Evolutionary conservation across 64 coral and sea anemone species (phyloP).

Genomic region (Actinia equina): DNA sequence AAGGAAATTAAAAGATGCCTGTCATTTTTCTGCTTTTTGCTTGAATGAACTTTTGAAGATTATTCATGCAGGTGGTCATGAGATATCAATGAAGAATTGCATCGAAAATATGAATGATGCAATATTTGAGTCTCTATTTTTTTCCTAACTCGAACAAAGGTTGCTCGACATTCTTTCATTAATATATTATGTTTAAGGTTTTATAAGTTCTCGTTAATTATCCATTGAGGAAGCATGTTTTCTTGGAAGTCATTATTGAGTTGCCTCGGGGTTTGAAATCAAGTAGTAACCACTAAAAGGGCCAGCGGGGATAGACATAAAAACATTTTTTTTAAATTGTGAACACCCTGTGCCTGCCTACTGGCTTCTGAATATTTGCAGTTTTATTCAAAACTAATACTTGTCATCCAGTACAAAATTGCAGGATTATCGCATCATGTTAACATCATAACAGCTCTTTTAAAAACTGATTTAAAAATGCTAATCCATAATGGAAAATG

Average conservation of each 20-base stretch:
- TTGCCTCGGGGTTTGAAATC: neutral
- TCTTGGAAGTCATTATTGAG: neutral
- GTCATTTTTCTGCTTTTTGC: neutral
- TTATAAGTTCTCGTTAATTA: neutral
- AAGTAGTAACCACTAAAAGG: neutral
- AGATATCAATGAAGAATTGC: neutral
- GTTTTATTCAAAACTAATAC: neutral
- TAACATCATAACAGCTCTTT: neutral
- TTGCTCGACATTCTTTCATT: neutral
- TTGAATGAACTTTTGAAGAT: neutral
- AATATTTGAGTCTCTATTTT: neutral
- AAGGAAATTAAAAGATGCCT: neutral
- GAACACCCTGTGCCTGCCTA: fast-evolving
- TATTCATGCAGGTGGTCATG: neutral
- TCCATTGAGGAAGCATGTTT: neutral
- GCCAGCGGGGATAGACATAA: neutral
- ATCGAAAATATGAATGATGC: neutral
- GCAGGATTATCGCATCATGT: neutral
- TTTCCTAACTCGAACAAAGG: neutral
- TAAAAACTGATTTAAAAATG: neutral
- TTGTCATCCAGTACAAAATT: neutral
- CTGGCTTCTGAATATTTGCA: neutral
- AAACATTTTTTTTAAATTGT: too few species aligned
- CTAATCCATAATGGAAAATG: neutral
- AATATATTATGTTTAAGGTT: neutral